Base-by-base conservation (phyloP, 1,140 invertebrate species). In the Brevipalpus yothersi region DNA sequence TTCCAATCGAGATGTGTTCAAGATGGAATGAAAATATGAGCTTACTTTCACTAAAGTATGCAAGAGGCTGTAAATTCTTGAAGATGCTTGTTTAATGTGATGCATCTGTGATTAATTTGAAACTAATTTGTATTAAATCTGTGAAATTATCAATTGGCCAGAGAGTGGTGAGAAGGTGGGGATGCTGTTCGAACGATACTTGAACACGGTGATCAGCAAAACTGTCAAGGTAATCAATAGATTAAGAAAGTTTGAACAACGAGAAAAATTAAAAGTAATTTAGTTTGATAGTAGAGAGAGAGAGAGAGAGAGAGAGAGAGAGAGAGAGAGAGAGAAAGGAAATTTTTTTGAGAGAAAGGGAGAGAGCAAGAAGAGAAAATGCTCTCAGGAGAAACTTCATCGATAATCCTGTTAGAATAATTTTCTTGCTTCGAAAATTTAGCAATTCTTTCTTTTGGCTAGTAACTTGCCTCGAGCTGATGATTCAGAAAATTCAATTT, bases 1-100 rank as follows among this genome's bases (percentile, higher is more conserved):
- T n/a, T 15, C 43, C 2, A 45, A 45, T 45, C 23, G 5, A 23
- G 13, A 53, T 19, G 31, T 53, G 45, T 19, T 41, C 9, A 56
- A 40, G 11, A 19, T 11, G 15, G 21, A 40, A 66, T 60, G 62
- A 40, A 66, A 59, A 31, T 31, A 31, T 31, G 2, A 31, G 76
- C 75, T 76, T 75, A 79, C 78, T 66, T 43, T 78, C 72, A 61
- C 72, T 77, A 66, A 80, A 77, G 67, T 78, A 79, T 7, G 78
- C 72, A 19, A 80, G 73, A 0, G 79, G 78, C 61, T 81, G 77
- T 63, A 55, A 57, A 51, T 12, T 41, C 15, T 12, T 31, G 23
- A 43, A 19, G 39, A 53, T 17, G 41, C 9, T 1, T 9, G 3
- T 40, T 59, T 53, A 45, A 39, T 17, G 15, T 51, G 4, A 31